A percentile compares a stretch with the other conserved stretches of the same genome.
Conservation (phyloP, 2,113 vertebrate genomes). For the Pituophis catenifer region DNA sequence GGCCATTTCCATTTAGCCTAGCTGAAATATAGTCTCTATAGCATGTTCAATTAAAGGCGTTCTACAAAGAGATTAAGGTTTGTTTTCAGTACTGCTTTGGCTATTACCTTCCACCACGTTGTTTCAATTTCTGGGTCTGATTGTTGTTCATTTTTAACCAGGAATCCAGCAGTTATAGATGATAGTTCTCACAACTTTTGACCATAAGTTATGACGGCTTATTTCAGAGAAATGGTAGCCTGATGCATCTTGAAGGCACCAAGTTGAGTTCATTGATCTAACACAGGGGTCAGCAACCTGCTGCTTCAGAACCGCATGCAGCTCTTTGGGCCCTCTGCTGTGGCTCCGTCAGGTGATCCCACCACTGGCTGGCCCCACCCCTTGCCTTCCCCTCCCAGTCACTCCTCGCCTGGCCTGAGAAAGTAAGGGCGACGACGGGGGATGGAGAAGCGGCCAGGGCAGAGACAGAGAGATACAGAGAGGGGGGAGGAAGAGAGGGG, state of each 20-base stretch:
- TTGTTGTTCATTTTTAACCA: background rate
- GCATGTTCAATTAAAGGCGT: conserved; percentile 75
- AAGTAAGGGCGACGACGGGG: too few relatives aligned
- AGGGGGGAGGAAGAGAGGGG: too few relatives aligned
- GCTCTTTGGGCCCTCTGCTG: too few relatives aligned
- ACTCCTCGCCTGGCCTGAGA: too few relatives aligned
- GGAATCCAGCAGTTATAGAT: background rate
- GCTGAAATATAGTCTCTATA: conserved; percentile 61
- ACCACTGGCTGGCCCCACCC: too few relatives aligned
- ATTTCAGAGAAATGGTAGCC: background rate
- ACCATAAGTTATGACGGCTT: background rate
- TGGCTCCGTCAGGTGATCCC: too few relatives aligned
- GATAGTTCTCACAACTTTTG: background rate
- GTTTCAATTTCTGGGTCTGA: background rate
- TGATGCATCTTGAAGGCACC: background rate
- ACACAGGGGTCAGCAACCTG: background rate
- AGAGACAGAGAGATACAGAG: too few relatives aligned
- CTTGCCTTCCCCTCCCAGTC: too few relatives aligned
- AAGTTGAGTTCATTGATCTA: background rate
- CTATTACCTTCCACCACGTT: background rate
- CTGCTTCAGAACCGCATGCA: too few relatives aligned
- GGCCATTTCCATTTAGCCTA: conserved; percentile 64
- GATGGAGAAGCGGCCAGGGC: too few relatives aligned
- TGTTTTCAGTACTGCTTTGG: conserved; percentile 28
- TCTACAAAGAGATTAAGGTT: conserved; percentile 50